Evolutionary conservation across 1,140 invertebrate genomes (phyloP).

Genomic region (Andricus grossulariae): DNA sequence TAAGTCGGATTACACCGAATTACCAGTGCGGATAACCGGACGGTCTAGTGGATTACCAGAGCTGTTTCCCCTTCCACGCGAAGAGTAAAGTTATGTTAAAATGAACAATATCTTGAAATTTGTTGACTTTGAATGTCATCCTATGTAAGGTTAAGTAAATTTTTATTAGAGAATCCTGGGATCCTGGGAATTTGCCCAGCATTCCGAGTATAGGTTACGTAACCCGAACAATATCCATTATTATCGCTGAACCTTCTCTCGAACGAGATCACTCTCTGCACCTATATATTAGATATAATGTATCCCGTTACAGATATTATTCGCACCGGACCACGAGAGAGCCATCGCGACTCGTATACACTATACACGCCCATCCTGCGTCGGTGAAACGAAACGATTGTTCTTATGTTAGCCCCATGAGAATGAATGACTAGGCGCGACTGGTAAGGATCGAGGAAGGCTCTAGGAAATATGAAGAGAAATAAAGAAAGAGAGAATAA

Average conservation of each 20-base stretch:
- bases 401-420: constrained; percentile 31
- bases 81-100: too few species aligned
- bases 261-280: constrained; percentile 2
- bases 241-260: constrained; percentile 7
- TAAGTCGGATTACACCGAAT: too few species aligned
- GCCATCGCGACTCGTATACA: constrained; percentile 3
- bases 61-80: too few species aligned
- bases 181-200: too few species aligned
- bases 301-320: constrained; percentile 30
- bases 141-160: too few species aligned
- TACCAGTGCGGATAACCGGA: too few species aligned
- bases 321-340: constrained; percentile 17
- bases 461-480: constrained; percentile 19
- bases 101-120: too few species aligned
- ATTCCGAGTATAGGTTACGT: background rate
- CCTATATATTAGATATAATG: constrained; percentile 11
- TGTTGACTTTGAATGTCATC: too few species aligned
- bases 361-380: constrained; percentile 33
- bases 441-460: constrained; percentile 17
- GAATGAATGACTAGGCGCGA: constrained; percentile 38
- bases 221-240: constrained; percentile 3
- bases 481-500: constrained; percentile 13
- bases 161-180: too few species aligned
- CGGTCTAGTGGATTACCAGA: too few species aligned
- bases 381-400: constrained; percentile 41